Evolutionary conservation across 2,888 invertebrate species (phyloP).

Genomic region (Atethmia centrago): DNA sequence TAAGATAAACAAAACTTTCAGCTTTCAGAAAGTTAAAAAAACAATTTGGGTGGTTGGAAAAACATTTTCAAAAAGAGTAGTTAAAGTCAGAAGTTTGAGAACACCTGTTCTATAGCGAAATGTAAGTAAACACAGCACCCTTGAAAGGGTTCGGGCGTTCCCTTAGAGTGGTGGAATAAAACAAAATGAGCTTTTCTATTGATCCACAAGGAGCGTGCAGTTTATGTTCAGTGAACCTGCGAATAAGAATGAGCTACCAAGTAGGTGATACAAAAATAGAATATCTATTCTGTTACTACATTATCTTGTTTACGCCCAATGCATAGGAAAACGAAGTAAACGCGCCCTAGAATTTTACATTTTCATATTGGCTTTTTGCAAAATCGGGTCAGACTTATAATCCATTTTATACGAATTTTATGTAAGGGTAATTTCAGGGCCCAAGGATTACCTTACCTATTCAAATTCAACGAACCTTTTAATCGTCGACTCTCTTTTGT

Average conservation of each 20-base stretch:
- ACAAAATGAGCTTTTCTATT: constrained; percentile 86
- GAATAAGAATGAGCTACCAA: constrained; percentile 73
- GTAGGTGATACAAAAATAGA: constrained; percentile 43
- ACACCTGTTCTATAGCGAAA: constrained; percentile 70
- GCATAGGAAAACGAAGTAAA: constrained; percentile 20
- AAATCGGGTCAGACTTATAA: constrained; percentile 38
- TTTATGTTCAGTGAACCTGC: constrained; percentile 77
- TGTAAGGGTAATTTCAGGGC: constrained; percentile 48
- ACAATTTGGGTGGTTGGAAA: constrained; percentile 44
- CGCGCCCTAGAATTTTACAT: constrained; percentile 2
- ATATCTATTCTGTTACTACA: constrained; percentile 32
- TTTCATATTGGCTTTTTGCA: constrained; percentile 32
- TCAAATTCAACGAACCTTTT: constrained; percentile 60
- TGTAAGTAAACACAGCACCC: constrained; percentile 80
- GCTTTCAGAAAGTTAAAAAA: constrained; percentile 47
- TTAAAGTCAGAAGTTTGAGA: constrained; percentile 56
- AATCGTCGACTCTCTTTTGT: constrained; percentile 56
- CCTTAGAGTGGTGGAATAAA: constrained; percentile 83
- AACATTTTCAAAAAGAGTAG: constrained; percentile 55
- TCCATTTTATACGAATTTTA: constrained; percentile 40
- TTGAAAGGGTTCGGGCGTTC: constrained; percentile 85
- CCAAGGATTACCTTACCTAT: constrained; percentile 52
- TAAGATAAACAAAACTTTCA: constrained; percentile 47
- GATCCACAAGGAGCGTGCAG: constrained; percentile 80
- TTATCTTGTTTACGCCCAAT: constrained; percentile 30